Evolutionary conservation across 2,113 vertebrate genomes (phyloP).

Genomic region (Cynocephalus volans): DNA sequence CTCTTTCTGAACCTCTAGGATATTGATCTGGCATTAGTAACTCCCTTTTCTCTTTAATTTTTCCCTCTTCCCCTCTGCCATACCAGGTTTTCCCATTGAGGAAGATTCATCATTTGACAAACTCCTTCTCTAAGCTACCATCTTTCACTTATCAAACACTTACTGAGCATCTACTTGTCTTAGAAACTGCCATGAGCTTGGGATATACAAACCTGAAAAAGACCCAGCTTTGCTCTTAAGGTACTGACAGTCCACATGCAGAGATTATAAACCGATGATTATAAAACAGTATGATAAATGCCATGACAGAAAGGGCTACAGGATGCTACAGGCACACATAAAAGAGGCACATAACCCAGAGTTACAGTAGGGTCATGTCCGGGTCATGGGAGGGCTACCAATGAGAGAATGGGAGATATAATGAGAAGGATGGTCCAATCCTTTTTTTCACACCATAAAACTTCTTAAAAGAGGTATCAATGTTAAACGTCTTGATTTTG

Average conservation of each 20-base stretch:
- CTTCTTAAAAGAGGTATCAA: constrained; percentile 8
- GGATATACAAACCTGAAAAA: neutral
- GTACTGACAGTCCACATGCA: neutral
- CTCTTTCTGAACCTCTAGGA: neutral
- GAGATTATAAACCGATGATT: neutral
- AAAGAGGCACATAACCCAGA: neutral
- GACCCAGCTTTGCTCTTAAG: neutral
- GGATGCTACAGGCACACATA: neutral
- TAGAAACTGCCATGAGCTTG: neutral
- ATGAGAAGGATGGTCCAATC: neutral
- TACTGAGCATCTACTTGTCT: neutral
- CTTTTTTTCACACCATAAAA: neutral
- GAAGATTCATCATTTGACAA: neutral
- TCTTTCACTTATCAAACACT: neutral
- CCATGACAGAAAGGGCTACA: neutral
- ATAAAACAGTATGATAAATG: neutral
- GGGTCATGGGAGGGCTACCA: neutral
- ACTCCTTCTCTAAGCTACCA: neutral
- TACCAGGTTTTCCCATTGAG: neutral
- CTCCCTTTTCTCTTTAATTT: neutral
- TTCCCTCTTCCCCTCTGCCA: neutral
- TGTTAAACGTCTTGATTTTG: neutral
- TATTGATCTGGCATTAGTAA: neutral
- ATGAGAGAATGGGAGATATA: neutral
- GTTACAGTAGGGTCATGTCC: neutral